A percentile compares a stretch with the other conserved stretches of the same genome.
Conservation (phyloP, 2,888 invertebrate species). For the Cabera pusaria region DNA sequence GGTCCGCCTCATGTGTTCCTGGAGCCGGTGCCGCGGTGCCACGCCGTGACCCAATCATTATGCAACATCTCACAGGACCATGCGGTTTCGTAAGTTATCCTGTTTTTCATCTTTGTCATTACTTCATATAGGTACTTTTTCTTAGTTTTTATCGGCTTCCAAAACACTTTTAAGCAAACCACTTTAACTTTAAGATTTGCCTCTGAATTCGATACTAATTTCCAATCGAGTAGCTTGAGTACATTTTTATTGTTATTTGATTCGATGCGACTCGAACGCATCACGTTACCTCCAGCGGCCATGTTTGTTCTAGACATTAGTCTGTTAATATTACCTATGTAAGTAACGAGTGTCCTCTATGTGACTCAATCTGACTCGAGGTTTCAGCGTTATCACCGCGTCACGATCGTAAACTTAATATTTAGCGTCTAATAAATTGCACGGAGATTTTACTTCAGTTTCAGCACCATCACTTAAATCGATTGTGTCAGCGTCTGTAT, state of each 20-base stretch:
- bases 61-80: slow-evolving; percentile 59
- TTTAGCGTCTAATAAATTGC: slow-evolving; percentile 30
- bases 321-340: slow-evolving; percentile 50
- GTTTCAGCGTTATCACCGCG: slow-evolving; percentile 40
- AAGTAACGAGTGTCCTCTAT: slow-evolving; percentile 48
- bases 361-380: slow-evolving; percentile 48
- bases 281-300: slow-evolving; percentile 50
- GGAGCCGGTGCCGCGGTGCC: slow-evolving; percentile 39
- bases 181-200: no score
- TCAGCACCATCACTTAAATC: slow-evolving; percentile 1
- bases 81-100: slow-evolving; percentile 56
- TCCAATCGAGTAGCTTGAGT: no score
- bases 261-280: slow-evolving; percentile 32
- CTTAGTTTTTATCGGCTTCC: background rate
- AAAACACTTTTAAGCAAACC: no score
- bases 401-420: slow-evolving; percentile 36
- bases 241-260: slow-evolving; percentile 19
- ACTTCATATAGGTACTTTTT: slow-evolving; percentile 1
- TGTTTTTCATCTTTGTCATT: slow-evolving; percentile 13
- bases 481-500: slow-evolving; percentile 7
- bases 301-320: slow-evolving; percentile 65
- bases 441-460: slow-evolving; percentile 16
- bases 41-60: slow-evolving; percentile 55
- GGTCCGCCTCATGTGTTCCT: slow-evolving; percentile 47
- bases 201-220: no score